Evolutionary conservation across 2,797 vertebrate species (phyloP).

Genomic region (Aythya fuligula): DNA sequence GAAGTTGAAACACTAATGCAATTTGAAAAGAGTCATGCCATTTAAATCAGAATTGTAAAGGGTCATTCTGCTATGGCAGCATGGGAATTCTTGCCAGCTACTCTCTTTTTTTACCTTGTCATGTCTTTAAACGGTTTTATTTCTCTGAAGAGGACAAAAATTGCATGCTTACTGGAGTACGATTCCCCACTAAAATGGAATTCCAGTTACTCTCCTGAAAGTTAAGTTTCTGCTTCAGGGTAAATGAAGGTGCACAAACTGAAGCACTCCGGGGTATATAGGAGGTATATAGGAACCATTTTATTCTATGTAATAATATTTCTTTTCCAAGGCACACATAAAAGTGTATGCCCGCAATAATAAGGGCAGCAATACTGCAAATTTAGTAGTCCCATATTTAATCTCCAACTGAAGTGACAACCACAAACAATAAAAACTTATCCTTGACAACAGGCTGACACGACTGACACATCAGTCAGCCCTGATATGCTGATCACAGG

Average conservation of each 20-base stretch:
- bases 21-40: not conserved
- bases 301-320: not conserved
- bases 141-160: not conserved
- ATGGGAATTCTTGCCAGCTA: not conserved
- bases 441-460: constrained; percentile 4
- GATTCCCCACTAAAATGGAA: not conserved
- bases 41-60: constrained; percentile 7
- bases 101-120: not conserved
- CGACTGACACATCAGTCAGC: not conserved
- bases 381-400: not conserved
- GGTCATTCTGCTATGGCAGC: not conserved
- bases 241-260: not conserved
- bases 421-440: constrained; percentile 21
- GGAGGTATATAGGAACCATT: not conserved
- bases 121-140: not conserved
- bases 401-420: constrained; percentile 18
- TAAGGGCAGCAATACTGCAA: not conserved
- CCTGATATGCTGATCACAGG: not conserved
- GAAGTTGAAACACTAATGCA: not conserved
- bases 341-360: not conserved
- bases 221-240: not conserved
- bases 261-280: not conserved
- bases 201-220: not conserved
- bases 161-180: not conserved
- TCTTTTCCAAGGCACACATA: not conserved